Evolutionary conservation across 2,113 vertebrate genomes (phyloP), one percentile per base, ranked within the genome.

Genomic region (Barbus barbus): DNA sequence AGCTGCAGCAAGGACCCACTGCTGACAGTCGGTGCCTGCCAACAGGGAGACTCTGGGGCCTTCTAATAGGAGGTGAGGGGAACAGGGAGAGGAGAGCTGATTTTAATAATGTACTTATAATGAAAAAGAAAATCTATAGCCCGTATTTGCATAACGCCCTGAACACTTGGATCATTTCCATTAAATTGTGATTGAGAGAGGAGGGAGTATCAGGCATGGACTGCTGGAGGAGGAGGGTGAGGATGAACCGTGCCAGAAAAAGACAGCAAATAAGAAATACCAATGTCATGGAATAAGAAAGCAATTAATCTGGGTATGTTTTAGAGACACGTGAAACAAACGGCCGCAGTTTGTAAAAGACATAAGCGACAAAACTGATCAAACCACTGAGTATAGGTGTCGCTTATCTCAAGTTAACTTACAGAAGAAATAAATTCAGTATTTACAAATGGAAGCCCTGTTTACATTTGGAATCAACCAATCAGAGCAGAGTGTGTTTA

Each of bases 101-200:
- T 87, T 83, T 83, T 77, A 88, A 85, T 84, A 88, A 88, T 86
- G 82, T 74, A 84, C 83, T 86, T 65, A 80, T 78, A 88, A 88
- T 86, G 87, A 75, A 81, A 81, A 81, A 81, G 79, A 81, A 86
- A 86, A 86, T 87, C 67, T 75, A 83, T 63, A 60, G 73, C 58
- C 38, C 51, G 28, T 53, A 80, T 87, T 88, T 87, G 87, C 84
- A 84, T 85, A 76, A 80, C 69, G 56, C 51, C 53, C 80, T 58
- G 56, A 61, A 77, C 69, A 53, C 31, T 11, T 79, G 31, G 28
- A 81, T 69, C 31, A 51, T 69, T 81, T 81, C 79, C 63, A 81
- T 81, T 81, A 71, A 81, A 81, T 56, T 71, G 63, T 74, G 67
- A 63, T 63, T 67, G 79, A 46, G 65, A 87, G 84, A 79, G 41